Base-by-base conservation (phyloP, 1,140 invertebrate genomes). In the Centruroides vittatus region DNA sequence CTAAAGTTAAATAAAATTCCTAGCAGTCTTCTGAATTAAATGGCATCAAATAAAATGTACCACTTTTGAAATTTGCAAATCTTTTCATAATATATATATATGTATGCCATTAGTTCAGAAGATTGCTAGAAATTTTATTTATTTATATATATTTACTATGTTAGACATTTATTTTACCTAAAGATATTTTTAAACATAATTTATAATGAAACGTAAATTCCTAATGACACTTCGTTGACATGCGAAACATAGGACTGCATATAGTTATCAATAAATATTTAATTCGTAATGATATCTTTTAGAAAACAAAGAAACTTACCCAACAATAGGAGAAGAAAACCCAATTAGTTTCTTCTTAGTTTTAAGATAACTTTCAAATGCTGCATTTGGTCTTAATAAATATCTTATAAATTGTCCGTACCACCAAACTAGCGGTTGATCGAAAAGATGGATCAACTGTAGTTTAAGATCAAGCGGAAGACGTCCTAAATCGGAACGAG, bases 381-480 rank as follows among this genome's bases (percentile, higher is more conserved):
- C 75, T 9, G 54, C 13, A 65, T 91, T 86, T n/a, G 89, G 89
- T 65, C 88, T 79, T 58, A 95, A 79, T 47, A 98, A 76, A 74
- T 90, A 98, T 68, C 88, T 88, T 1, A 97, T 76, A 71, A 98
- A 87, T 76, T 98, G 94, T 1, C 92, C 92, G 47, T 97, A 84
- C 91, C 94, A 98, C 93, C 95, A 99, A 41, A 92, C 93, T 55
- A 92, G 79, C 0, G 96, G 95, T 74, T 98, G 86, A 2, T 93
- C 93, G 74, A 99, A 89, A 41, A 95, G 74, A 65, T 85, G 80
- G 12, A 80, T 78, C 35, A 65, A 55, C 5, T 34, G 53, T 35
- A 51, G 23, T 47, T 35, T 54, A 13, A 65, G 35, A 49, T 65
- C 58, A 55, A 34, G 3, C 46, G 60, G 60, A 36, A 63, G 41